These are phyloP conservation scores for Podarcis muralis DNA, from an alignment of 2,113 vertebrate genomes.

Conservation along the genomic window DNA sequence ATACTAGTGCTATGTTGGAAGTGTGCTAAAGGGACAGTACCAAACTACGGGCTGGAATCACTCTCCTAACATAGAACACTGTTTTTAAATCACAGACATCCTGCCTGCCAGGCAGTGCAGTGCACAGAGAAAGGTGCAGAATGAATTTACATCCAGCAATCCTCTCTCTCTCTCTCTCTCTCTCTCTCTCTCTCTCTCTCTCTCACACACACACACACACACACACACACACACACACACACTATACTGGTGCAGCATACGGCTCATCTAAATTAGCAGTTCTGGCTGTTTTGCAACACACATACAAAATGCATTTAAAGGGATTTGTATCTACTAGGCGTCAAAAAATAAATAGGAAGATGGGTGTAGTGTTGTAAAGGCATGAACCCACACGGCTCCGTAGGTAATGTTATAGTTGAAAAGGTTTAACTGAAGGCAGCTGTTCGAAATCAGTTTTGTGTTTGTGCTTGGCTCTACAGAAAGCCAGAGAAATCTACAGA, in stretches of 20 bases:
- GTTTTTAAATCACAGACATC: neutral
- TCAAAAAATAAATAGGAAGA: neutral
- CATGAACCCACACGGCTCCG: neutral
- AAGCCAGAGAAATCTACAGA: neutral
- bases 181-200: neutral
- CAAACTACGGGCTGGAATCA: neutral
- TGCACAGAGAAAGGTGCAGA: slow-evolving; percentile 1
- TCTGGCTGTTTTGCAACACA: neutral
- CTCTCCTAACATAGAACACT: neutral
- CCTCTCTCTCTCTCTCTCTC: neutral
- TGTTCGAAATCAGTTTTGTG: neutral
- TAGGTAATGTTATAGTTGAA: neutral
- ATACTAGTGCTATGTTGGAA: neutral
- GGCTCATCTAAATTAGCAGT: neutral
- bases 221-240: neutral
- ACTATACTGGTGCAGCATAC: neutral
- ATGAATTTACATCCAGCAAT: neutral
- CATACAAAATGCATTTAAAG: neutral
- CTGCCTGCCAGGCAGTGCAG: neutral
- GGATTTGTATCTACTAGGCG: neutral
- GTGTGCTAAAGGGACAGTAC: neutral
- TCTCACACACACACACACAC: neutral
- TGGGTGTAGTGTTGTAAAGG: neutral
- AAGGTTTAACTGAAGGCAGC: neutral
- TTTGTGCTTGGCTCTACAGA: neutral